Evolutionary conservation across 2,888 invertebrate genomes (phyloP).

Genomic region (Sesia bembeciformis): DNA sequence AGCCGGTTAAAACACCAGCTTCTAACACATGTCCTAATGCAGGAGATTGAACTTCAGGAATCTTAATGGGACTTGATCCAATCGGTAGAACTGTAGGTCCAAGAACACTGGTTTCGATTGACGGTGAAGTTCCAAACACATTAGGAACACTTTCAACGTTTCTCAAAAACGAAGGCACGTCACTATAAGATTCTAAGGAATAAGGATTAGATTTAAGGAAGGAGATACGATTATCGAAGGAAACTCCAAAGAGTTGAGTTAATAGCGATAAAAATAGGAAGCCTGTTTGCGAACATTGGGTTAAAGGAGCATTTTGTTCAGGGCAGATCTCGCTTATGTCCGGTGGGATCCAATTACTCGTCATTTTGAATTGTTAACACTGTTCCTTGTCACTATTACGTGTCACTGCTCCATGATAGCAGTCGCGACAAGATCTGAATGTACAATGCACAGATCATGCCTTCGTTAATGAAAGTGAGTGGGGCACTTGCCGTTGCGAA

Average conservation of each 20-base stretch:
- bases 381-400: background rate
- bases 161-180: conserved; percentile 1
- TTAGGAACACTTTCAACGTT: background rate
- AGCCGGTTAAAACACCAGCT: conserved; percentile 18
- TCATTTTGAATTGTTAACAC: conserved; percentile 19
- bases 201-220: conserved; percentile 20
- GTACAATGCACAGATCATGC: background rate
- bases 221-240: conserved; percentile 37
- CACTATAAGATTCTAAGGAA: conserved; percentile 1
- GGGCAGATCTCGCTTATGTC: conserved; percentile 71
- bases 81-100: conserved; percentile 6
- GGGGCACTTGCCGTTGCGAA: conserved; percentile 1
- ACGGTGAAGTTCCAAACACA: conserved; percentile 4
- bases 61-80: conserved; percentile 13
- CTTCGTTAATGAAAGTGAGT: conserved; percentile 1
- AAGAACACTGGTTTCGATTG: conserved; percentile 6
- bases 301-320: conserved; percentile 62
- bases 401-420: background rate
- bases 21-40: conserved; percentile 16
- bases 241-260: conserved; percentile 71
- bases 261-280: conserved; percentile 75
- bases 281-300: conserved; percentile 74
- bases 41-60: conserved; percentile 6
- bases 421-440: background rate
- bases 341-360: conserved; percentile 69